These are phyloP conservation scores for Rhodeus uyekii DNA, from an alignment of 2,797 vertebrate species.

Conservation along the genomic window DNA sequence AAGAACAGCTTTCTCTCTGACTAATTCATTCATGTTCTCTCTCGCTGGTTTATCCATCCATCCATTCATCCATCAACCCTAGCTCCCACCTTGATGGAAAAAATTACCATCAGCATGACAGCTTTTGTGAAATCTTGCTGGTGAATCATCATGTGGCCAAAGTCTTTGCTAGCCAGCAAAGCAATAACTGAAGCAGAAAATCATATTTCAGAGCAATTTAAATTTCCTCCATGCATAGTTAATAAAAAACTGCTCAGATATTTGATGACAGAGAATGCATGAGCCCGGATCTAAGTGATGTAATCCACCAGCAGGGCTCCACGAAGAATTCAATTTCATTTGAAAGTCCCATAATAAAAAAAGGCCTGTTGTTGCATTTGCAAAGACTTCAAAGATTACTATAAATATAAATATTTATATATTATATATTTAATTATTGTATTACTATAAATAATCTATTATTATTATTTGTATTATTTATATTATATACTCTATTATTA, in stretches of 20 bases:
- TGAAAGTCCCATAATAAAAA: slow-evolving; percentile 28
- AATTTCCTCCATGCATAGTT: slow-evolving; percentile 41
- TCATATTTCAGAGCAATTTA: slow-evolving; percentile 32
- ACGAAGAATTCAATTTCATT: slow-evolving; percentile 13
- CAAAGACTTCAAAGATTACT: neutral
- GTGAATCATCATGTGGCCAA: slow-evolving; percentile 27
- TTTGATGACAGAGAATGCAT: slow-evolving; percentile 47
- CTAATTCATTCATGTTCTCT: slow-evolving; percentile 3
- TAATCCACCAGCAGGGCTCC: slow-evolving; percentile 22
- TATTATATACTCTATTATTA: too few species aligned
- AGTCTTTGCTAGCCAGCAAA: slow-evolving; percentile 12
- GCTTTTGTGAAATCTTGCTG: slow-evolving; percentile 19
- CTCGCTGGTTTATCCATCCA: neutral
- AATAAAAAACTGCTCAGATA: slow-evolving; percentile 42
- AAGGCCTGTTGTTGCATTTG: neutral
- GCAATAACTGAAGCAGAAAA: slow-evolving; percentile 39
- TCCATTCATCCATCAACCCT: slow-evolving; percentile 15
- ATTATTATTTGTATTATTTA: too few species aligned
- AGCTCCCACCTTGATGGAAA: slow-evolving; percentile 9
- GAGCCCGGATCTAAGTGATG: slow-evolving; percentile 40
- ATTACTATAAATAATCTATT: too few species aligned
- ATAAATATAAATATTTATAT: too few species aligned
- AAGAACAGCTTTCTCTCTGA: slow-evolving; percentile 18
- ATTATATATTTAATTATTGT: too few species aligned
- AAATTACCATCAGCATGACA: slow-evolving; percentile 29